phyloP scores from a whole-genome alignment of 1,140 invertebrate genomes.

The Trachymyrmex septentrionalis region DNA sequence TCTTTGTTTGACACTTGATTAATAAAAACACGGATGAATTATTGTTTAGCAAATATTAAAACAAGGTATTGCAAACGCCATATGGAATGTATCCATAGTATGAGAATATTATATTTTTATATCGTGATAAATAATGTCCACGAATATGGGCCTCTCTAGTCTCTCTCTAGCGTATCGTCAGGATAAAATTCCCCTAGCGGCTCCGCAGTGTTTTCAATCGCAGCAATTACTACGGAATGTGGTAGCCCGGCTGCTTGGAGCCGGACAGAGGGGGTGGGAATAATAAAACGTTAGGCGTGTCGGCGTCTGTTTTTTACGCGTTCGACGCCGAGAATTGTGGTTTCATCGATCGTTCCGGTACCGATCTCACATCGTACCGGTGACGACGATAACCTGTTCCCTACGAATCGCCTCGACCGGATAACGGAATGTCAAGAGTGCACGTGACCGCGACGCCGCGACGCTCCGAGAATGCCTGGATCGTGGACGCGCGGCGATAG shows the following conservation, averaged over 20 bases:
- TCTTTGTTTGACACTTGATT: too few species aligned
- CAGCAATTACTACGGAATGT: slow-evolving; percentile 74
- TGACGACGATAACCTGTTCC: not conserved
- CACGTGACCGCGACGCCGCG: not conserved
- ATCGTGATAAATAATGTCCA: not conserved
- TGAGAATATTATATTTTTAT: too few species aligned
- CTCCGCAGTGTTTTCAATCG: slow-evolving; percentile 59
- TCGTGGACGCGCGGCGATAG: slow-evolving; percentile 4
- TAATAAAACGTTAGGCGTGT: slow-evolving; percentile 81
- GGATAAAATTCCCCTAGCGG: slow-evolving; percentile 66
- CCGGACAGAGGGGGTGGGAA: slow-evolving; percentile 74
- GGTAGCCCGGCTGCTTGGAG: slow-evolving; percentile 50
- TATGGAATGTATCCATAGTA: too few species aligned
- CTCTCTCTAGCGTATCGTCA: not conserved
- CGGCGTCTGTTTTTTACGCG: slow-evolving; percentile 78
- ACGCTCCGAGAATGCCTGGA: not conserved
- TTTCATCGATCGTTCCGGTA: slow-evolving; percentile 5
- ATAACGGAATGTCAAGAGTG: slow-evolving; percentile 48
- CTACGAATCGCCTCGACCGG: not conserved
- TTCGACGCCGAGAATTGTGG: not conserved
- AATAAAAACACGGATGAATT: too few species aligned
- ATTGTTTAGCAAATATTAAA: too few species aligned
- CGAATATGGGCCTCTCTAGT: not conserved
- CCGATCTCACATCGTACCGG: not conserved
- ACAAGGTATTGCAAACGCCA: too few species aligned